Evolutionary conservation across 1,140 invertebrate species (phyloP), one percentile per base, ranked within the genome.

Genomic region (Drosophila subpulchrella): DNA sequence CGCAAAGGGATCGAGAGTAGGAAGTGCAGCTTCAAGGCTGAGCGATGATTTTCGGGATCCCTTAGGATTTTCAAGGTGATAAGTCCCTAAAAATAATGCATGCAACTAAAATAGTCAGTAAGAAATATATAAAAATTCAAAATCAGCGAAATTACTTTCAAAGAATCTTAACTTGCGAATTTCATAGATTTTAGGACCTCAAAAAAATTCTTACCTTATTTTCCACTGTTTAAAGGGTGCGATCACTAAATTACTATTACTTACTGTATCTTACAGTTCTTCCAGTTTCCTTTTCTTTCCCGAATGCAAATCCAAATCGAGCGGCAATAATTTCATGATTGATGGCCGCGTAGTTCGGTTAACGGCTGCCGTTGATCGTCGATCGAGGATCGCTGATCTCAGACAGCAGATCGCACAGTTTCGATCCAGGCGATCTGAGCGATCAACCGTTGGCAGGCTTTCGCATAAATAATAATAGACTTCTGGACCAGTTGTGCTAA

Each of bases 401-500:
- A 51, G 56, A 67, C 53, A 56, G 41, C 15, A 15, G 12, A 53
- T 68, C 38, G 12, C 17, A 15, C 30, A 38, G 20, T 24, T 20
- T 46, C 42, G 41, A 70, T 65, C 42, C 71, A 62, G 44, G 59
- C 48, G 73, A 54, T 61, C 50, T 36, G 42, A 42, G 59, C 72
- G 67, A 77, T 84, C 77, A 78, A 84, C 71, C 72, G 73, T 77
- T 77, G 78, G 79, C 66, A 78, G 67, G 75, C 71, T 54, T 83
- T 76, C 77, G 79, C 79, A 86, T 86, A 89, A 88, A 86, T 86
- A 86, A 86, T 86, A 88, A 86, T 86, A 88, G 83, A 86, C 83
- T 86, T 83, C 79, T 83, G 68, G 84, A 81, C 84, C 84, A 86
- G 86, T 86, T 86, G 83, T 86, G 82, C 83, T 86, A 86, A 88